phyloP scores from a whole-genome alignment of 2,113 vertebrate species.

The Anguilla rostrata region DNA sequence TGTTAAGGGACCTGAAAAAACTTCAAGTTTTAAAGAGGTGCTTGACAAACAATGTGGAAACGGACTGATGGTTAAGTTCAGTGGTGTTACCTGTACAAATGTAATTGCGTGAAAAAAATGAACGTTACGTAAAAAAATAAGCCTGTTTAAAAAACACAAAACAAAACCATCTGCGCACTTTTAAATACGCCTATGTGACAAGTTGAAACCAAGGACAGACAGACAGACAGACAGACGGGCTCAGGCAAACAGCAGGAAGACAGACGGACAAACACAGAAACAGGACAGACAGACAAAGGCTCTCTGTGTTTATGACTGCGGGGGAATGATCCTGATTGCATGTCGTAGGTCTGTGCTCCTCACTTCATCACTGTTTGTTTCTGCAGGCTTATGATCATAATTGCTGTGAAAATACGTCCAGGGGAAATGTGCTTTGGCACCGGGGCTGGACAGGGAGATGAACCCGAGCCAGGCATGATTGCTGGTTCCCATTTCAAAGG shows the following conservation, averaged over 20 bases:
- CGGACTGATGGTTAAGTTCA: too few species aligned
- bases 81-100: too few species aligned
- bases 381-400: conserved; percentile 34
- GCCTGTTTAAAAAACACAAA: too few species aligned
- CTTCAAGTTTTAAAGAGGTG: too few species aligned
- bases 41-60: too few species aligned
- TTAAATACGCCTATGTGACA: too few species aligned
- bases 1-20: too few species aligned
- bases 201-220: not conserved
- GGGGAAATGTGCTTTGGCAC: conserved; percentile 37
- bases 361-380: conserved; percentile 28
- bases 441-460: conserved; percentile 23
- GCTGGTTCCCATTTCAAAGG: conserved; percentile 42
- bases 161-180: too few species aligned
- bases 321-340: not conserved
- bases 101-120: too few species aligned
- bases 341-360: not conserved
- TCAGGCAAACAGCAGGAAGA: not conserved
- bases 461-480: conserved; percentile 27
- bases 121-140: too few species aligned
- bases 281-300: not conserved
- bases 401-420: conserved; percentile 36
- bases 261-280: not conserved
- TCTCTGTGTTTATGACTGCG: not conserved
- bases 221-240: too few species aligned